Evolutionary conservation across 2,888 invertebrate species (phyloP).

Genomic region (Vannuccia rotundouncinata): DNA sequence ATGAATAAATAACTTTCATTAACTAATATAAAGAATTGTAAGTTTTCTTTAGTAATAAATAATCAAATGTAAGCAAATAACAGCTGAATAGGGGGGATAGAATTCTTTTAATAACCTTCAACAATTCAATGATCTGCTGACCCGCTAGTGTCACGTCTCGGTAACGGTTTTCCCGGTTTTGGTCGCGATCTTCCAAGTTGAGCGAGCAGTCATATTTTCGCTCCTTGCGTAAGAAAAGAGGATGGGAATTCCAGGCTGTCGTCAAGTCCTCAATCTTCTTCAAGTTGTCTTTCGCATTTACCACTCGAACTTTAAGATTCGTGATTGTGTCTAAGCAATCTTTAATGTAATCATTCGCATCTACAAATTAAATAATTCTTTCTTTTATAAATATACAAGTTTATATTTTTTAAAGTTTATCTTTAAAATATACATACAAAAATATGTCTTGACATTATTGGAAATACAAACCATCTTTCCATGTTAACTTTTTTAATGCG

Average conservation of each 20-base stretch:
- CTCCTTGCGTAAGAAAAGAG: constrained; percentile 25
- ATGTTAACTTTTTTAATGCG: constrained; percentile 18
- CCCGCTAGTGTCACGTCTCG: constrained; percentile 31
- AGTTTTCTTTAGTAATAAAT: too few species aligned
- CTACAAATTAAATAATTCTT: constrained; percentile 54
- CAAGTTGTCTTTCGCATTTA: constrained; percentile 76
- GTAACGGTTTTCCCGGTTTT: constrained; percentile 25
- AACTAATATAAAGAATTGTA: too few species aligned
- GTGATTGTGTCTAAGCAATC: constrained; percentile 71
- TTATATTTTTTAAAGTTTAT: background rate
- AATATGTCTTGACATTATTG: background rate
- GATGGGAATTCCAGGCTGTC: background rate
- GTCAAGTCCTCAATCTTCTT: constrained; percentile 65
- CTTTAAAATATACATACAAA: background rate
- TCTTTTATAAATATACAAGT: background rate
- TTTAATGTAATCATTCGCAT: constrained; percentile 73
- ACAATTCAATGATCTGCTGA: constrained; percentile 1
- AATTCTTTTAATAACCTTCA: too few species aligned
- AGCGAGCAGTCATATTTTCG: constrained; percentile 32
- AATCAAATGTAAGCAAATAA: too few species aligned
- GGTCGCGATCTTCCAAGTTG: constrained; percentile 35
- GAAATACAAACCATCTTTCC: constrained; percentile 17
- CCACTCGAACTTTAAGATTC: constrained; percentile 67
- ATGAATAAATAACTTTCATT: too few species aligned
- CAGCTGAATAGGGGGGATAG: too few species aligned